Percentiles rank a stretch among this genome's conserved stretches.
phyloP scores from a whole-genome alignment of 2,113 vertebrate genomes.

The Sebastes fasciatus region DNA sequence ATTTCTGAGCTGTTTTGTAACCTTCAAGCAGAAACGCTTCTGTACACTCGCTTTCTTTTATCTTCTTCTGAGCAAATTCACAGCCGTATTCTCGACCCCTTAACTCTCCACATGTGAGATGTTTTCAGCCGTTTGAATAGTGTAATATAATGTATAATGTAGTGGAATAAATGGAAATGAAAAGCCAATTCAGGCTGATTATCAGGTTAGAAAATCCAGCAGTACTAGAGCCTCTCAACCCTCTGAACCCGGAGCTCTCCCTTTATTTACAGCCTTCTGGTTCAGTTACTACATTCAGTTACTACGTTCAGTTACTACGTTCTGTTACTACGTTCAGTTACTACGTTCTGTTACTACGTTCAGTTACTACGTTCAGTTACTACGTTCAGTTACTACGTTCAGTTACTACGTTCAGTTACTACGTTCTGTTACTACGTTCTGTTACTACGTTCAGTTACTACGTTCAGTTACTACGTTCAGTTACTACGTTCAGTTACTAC shows the following conservation, averaged over 20 bases:
- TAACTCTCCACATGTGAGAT: not conserved
- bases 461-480: too few species aligned
- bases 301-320: too few species aligned
- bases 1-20: slow-evolving; percentile 20
- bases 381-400: too few species aligned
- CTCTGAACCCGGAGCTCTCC: not conserved
- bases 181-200: not conserved
- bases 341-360: too few species aligned
- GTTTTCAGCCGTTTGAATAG: not conserved
- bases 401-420: too few species aligned
- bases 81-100: not conserved
- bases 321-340: too few species aligned
- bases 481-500: too few species aligned
- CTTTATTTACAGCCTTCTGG: not conserved
- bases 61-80: not conserved
- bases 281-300: too few species aligned
- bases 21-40: not conserved
- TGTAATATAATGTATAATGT: too few species aligned
- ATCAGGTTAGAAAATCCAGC: not conserved
- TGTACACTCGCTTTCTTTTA: not conserved
- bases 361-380: too few species aligned
- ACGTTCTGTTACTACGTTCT: too few species aligned
- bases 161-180: slow-evolving; percentile 16
- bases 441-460: too few species aligned
- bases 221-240: not conserved